A percentile compares a stretch with the other conserved stretches of the same genome.
These are phyloP conservation scores for Dasypus novemcinctus DNA, from an alignment of 2,113 vertebrate species.

Conservation along the genomic window DNA sequence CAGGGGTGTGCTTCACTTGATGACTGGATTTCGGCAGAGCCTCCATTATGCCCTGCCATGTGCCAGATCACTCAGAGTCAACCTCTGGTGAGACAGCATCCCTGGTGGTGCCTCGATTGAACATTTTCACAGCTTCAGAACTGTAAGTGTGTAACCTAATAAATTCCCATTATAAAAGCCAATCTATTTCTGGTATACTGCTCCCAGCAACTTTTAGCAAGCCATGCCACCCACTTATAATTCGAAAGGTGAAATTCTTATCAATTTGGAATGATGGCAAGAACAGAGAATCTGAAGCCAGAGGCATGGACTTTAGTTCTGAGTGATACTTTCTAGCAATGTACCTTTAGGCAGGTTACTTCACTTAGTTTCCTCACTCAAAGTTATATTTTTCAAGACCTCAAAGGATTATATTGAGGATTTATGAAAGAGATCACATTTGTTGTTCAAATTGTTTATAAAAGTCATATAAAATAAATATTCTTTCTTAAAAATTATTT, in stretches of 20 bases:
- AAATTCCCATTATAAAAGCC: too few species aligned
- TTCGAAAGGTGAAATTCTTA: background rate
- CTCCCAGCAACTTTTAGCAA: too few species aligned
- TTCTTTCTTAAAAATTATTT: constrained; percentile 3
- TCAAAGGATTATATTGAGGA: background rate
- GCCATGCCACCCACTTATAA: background rate
- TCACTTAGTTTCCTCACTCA: background rate
- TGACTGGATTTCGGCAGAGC: too few species aligned
- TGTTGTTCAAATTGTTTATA: background rate
- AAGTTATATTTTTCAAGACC: background rate
- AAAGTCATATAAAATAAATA: background rate
- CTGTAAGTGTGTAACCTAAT: too few species aligned
- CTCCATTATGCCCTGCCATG: too few species aligned
- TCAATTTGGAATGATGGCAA: background rate
- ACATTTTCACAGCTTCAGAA: too few species aligned
- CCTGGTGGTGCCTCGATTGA: too few species aligned
- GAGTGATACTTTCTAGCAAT: background rate
- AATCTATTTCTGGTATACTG: too few species aligned
- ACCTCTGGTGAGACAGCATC: too few species aligned
- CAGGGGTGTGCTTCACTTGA: too few species aligned
- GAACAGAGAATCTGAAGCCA: background rate
- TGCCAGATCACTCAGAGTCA: too few species aligned
- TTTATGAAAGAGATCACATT: background rate
- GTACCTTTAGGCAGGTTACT: background rate
- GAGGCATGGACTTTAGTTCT: background rate